Evolutionary conservation across 2,113 vertebrate species (phyloP).

Genomic region (Bos javanicus): DNA sequence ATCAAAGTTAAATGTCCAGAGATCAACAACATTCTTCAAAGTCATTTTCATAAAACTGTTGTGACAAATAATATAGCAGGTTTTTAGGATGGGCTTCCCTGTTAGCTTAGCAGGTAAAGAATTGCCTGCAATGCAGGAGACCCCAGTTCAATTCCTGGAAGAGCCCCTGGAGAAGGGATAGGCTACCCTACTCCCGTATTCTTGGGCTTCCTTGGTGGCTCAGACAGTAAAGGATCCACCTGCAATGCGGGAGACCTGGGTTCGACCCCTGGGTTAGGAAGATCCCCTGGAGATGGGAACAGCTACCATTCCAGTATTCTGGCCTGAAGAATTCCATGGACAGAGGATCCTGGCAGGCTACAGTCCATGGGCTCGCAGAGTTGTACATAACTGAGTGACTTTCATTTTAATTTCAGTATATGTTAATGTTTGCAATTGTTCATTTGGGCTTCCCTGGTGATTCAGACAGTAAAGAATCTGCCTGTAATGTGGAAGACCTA

Average conservation of each 20-base stretch:
- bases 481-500: neutral
- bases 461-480: neutral
- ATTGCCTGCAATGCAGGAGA: neutral
- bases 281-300: neutral
- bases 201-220: neutral
- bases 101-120: neutral
- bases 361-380: neutral
- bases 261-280: neutral
- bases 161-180: neutral
- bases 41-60: neutral
- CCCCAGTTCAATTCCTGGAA: neutral
- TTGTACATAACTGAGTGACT: neutral
- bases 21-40: neutral
- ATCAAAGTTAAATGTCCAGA: neutral
- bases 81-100: neutral
- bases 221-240: neutral
- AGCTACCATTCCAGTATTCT: neutral
- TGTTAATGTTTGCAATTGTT: neutral
- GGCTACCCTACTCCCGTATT: neutral
- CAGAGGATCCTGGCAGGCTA: neutral
- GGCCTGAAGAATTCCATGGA: neutral
- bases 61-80: neutral
- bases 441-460: neutral
- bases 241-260: neutral
- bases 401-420: neutral